Evolutionary conservation across 2,888 invertebrate genomes (phyloP).

Genomic region (Diaphora mendica): DNA sequence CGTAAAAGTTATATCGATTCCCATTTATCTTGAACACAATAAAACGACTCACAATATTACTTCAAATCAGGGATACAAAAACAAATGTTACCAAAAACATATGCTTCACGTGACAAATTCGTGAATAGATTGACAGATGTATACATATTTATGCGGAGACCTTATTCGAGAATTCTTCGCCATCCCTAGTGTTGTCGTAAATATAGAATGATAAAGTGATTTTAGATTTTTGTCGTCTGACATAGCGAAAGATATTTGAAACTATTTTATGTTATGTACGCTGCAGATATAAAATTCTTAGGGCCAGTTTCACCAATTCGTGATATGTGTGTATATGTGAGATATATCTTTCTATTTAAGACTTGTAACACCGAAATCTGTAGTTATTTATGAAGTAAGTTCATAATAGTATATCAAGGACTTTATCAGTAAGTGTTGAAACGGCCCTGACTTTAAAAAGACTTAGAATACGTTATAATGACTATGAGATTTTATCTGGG

Average conservation of each 20-base stretch:
- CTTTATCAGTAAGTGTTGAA: no score
- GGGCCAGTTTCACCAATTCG: no score
- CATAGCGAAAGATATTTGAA: constrained; percentile 34
- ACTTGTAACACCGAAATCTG: no score
- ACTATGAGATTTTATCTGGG: constrained; percentile 24
- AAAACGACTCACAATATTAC: constrained; percentile 16
- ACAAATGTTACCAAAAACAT: constrained; percentile 22
- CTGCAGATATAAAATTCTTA: constrained; percentile 38
- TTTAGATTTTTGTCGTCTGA: constrained; percentile 33
- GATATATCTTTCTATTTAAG: no score
- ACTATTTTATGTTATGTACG: constrained; percentile 48
- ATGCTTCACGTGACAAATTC: constrained; percentile 24
- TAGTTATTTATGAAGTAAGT: no score
- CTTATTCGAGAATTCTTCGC: constrained; percentile 42
- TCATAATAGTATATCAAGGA: no score
- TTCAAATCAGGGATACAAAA: constrained; percentile 17
- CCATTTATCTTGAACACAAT: constrained; percentile 9
- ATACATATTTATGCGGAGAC: constrained; percentile 34
- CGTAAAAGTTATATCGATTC: constrained; percentile 4
- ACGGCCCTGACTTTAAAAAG: no score
- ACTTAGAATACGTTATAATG: constrained; percentile 20
- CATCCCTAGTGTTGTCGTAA: constrained; percentile 33
- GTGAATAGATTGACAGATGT: constrained; percentile 35
- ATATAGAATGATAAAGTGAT: constrained; percentile 47
- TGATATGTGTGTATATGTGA: no score